phyloP scores from a whole-genome alignment of 2,888 invertebrate genomes.

The Cheiracanthium punctorium region DNA sequence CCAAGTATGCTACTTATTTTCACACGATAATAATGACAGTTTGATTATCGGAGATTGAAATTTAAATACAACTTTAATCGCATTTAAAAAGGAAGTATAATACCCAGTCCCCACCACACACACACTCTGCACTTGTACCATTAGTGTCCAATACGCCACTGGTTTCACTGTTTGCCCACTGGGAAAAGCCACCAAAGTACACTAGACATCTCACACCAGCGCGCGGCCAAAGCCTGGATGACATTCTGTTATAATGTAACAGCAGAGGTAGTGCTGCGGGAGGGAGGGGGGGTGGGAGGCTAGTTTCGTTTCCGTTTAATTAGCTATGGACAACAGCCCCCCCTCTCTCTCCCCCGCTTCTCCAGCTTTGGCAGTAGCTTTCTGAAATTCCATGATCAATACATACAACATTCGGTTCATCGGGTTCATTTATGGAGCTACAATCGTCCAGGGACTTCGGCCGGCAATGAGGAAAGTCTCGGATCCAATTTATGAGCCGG shows the following conservation, averaged over 20 bases:
- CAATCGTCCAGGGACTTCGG: not conserved
- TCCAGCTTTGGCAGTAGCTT: not conserved
- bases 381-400: slow-evolving; percentile 15
- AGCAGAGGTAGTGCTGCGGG: too few species aligned
- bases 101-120: too few species aligned
- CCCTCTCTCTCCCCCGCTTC: not conserved
- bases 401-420: not conserved
- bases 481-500: not conserved
- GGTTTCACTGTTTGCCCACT: not conserved
- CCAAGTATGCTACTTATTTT: too few species aligned
- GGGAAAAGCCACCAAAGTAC: slow-evolving; percentile 2
- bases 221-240: not conserved
- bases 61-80: too few species aligned
- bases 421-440: not conserved
- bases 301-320: slow-evolving; percentile 8
- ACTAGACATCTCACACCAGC: not conserved
- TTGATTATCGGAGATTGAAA: too few species aligned
- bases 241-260: slow-evolving; percentile 7
- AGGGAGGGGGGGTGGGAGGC: not conserved
- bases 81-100: too few species aligned
- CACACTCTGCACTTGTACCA: not conserved
- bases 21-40: too few species aligned
- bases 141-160: not conserved
- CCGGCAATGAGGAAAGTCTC: not conserved
- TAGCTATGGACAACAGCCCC: not conserved